These are phyloP conservation scores for Antrozous pallidus DNA, from an alignment of 2,797 vertebrate species.

Conservation along the genomic window DNA sequence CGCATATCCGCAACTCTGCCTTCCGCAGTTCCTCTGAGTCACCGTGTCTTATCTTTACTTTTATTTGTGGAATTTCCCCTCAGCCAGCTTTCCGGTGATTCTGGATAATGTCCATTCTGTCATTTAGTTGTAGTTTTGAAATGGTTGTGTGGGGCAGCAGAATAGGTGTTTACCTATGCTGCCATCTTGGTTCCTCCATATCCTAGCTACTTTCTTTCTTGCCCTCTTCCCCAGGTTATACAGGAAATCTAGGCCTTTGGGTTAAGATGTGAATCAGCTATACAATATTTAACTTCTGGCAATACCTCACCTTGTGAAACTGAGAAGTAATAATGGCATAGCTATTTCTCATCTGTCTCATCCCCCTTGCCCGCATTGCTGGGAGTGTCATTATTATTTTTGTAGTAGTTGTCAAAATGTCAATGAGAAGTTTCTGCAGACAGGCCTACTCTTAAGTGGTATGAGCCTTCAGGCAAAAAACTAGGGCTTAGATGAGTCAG, in stretches of 20 bases:
- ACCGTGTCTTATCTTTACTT: no score
- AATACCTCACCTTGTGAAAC: slow-evolving; percentile 16
- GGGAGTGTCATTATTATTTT: neutral
- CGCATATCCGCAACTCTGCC: no score
- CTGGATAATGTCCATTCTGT: no score
- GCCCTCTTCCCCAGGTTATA: neutral
- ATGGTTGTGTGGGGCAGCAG: no score
- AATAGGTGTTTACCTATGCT: no score
- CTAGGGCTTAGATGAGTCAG: slow-evolving; percentile 72
- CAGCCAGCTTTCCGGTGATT: no score
- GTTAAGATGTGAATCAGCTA: slow-evolving; percentile 10
- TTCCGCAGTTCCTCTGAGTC: no score
- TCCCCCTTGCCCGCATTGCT: slow-evolving; percentile 47
- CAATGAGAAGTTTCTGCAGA: slow-evolving; percentile 76
- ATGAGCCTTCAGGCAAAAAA: slow-evolving; percentile 76
- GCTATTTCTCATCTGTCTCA: slow-evolving; percentile 26
- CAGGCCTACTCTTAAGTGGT: slow-evolving; percentile 57
- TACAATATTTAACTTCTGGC: slow-evolving; percentile 53
- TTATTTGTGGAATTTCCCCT: no score
- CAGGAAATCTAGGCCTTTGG: slow-evolving; percentile 21
- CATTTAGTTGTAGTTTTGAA: no score
- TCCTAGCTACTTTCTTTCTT: slow-evolving; percentile 32
- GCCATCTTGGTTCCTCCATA: no score
- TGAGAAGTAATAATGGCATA: slow-evolving; percentile 48
- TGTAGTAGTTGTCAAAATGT: slow-evolving; percentile 78